Conservation (phyloP, 2,113 vertebrate species). For the Progne subis region DNA sequence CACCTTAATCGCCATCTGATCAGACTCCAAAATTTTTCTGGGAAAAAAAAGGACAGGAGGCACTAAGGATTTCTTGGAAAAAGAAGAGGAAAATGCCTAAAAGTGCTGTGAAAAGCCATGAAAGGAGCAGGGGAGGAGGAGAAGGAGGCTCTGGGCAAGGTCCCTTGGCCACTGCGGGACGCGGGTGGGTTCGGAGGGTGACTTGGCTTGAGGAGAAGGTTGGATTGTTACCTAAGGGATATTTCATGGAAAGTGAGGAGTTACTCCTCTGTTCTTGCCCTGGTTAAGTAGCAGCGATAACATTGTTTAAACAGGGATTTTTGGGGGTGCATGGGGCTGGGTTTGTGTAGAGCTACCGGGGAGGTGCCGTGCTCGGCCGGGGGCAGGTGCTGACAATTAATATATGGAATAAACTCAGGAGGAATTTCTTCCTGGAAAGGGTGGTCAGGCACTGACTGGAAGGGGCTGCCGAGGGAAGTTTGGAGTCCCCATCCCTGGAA, state of each 20-base stretch:
- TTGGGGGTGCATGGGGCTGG: not conserved
- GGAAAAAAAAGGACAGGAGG: not conserved
- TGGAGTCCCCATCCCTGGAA: not conserved
- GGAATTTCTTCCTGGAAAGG: too few species aligned
- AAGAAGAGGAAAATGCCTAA: fast-evolving
- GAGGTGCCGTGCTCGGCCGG: fast-evolving
- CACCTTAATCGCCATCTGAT: fast-evolving
- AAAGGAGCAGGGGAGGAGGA: not conserved
- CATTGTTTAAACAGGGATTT: not conserved
- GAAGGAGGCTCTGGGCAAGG: not conserved
- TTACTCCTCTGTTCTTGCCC: not conserved
- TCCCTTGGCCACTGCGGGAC: fast-evolving
- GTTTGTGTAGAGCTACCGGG: not conserved
- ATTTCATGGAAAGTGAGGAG: not conserved
- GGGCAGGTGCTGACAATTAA: not conserved
- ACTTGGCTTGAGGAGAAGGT: not conserved
- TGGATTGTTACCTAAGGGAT: not conserved
- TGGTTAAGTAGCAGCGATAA: not conserved
- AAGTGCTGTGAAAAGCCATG: not conserved
- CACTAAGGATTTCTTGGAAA: not conserved
- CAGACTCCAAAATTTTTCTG: not conserved
- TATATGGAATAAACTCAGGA: not conserved
- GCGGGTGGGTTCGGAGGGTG: fast-evolving
- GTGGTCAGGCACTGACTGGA: fast-evolving
- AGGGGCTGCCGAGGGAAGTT: not conserved